A percentile compares a stretch with the other conserved stretches of the same genome.
Conservation (phyloP, 2,797 vertebrate genomes). For the Iguana delicatissima region DNA sequence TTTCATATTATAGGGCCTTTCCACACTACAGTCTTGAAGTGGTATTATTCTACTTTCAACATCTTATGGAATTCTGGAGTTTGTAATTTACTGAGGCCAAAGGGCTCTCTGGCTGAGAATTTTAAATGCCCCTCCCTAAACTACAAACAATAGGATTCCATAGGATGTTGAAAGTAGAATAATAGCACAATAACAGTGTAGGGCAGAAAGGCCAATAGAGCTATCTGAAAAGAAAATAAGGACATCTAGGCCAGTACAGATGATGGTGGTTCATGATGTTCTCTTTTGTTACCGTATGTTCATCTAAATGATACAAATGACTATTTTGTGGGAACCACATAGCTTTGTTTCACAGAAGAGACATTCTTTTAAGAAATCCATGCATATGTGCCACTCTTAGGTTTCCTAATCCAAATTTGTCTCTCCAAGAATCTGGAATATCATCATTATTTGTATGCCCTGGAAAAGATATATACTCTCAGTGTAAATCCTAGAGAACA, state of each 20-base stretch:
- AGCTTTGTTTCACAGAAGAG: not conserved
- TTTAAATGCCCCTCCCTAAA: too few species aligned
- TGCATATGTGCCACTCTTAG: not conserved
- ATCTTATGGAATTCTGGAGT: too few species aligned
- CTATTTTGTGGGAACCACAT: not conserved
- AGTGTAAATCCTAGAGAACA: not conserved
- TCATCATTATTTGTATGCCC: not conserved
- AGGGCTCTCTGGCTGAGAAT: too few species aligned
- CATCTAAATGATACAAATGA: not conserved
- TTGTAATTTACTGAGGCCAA: too few species aligned
- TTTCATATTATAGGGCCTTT: not conserved
- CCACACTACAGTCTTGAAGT: too few species aligned
- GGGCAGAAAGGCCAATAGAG: too few species aligned
- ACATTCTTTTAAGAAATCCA: conserved; percentile 3
- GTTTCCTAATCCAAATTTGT: not conserved
- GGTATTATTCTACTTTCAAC: too few species aligned
- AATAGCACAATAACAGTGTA: too few species aligned
- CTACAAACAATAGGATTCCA: too few species aligned
- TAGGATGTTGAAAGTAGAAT: too few species aligned
- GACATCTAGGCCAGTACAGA: too few species aligned
- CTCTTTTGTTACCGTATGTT: not conserved
- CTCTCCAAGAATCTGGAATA: not conserved
- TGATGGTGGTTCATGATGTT: not conserved
- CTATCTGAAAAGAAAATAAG: not conserved
- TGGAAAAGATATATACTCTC: not conserved